phyloP scores from a whole-genome alignment of 1,140 invertebrate species.

The Belonocnema kinseyi region DNA sequence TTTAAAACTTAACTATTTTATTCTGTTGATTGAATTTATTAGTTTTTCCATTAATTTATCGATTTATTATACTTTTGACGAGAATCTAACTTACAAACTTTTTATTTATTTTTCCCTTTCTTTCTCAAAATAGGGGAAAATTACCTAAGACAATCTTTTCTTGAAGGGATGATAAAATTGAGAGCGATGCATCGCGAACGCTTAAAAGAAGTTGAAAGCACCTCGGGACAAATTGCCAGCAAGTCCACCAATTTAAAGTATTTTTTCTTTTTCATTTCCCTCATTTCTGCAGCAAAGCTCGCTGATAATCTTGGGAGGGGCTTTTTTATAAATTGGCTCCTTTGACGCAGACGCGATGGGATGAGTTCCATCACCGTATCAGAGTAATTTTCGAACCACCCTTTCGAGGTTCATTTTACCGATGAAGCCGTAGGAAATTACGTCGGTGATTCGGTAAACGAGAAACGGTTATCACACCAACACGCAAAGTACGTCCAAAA shows the following conservation, averaged over 20 bases:
- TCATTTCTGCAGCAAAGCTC: conserved; percentile 49
- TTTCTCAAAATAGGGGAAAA: not conserved
- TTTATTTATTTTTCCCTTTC: not conserved
- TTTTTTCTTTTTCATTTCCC: conserved; percentile 56
- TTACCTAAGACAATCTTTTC: not conserved
- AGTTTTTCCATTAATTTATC: too few relatives aligned
- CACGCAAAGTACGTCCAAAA: not conserved
- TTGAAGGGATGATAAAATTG: not conserved
- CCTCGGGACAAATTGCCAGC: conserved; percentile 65
- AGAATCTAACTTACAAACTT: not conserved
- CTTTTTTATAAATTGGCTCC: conserved; percentile 75
- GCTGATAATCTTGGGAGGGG: conserved; percentile 73
- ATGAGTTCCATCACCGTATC: conserved; percentile 73
- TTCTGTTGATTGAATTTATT: too few relatives aligned
- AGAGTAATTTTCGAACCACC: conserved; percentile 69
- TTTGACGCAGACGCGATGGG: conserved; percentile 70
- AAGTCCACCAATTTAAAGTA: conserved; percentile 69
- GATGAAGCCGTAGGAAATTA: conserved; percentile 44
- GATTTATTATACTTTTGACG: not conserved
- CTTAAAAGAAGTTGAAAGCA: conserved; percentile 66
- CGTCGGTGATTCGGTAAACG: conserved; percentile 37
- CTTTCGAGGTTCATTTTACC: conserved; percentile 42
- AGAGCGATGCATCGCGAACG: conserved; percentile 36
- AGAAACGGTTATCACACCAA: not conserved
- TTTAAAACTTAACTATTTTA: too few relatives aligned